These are phyloP conservation scores for Antheraea mylitta DNA, from an alignment of 1,140 invertebrate genomes.

Conservation along the genomic window DNA sequence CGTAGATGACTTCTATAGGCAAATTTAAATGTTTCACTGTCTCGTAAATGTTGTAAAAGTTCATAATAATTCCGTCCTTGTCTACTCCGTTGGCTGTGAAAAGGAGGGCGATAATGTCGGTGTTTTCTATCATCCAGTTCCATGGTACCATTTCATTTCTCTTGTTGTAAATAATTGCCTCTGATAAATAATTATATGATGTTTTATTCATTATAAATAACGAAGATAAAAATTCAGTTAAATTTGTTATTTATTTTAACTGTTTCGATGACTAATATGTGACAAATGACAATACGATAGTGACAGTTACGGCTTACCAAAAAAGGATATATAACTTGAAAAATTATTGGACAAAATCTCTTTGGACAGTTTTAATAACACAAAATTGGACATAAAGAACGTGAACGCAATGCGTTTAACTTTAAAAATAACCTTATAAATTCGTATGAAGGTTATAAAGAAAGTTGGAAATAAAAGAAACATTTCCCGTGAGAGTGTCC, in stretches of 20 bases:
- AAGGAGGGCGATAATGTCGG: conserved; percentile 49
- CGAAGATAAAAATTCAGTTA: background rate
- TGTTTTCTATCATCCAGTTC: conserved; percentile 47
- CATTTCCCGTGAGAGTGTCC: no score
- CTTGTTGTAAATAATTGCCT: conserved; percentile 53
- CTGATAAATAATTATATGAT: conserved; percentile 48
- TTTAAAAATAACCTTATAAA: no score
- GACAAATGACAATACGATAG: no score
- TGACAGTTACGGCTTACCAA: no score
- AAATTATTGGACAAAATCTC: no score
- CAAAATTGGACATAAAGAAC: no score
- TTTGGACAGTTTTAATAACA: no score
- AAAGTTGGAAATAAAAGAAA: no score
- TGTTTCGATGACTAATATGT: background rate
- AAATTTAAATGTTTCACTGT: conserved; percentile 52
- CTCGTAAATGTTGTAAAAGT: conserved; percentile 63
- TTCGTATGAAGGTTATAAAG: no score
- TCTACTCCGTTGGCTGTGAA: conserved; percentile 52
- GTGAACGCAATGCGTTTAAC: no score
- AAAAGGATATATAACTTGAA: no score
- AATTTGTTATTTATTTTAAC: background rate
- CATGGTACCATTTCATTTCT: conserved; percentile 35
- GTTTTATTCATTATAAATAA: background rate
- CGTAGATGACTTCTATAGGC: conserved; percentile 64
- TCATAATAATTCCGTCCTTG: conserved; percentile 47